These are phyloP conservation scores for Limnephilus auricula DNA, from an alignment of 2,888 invertebrate species.

Conservation along the genomic window DNA sequence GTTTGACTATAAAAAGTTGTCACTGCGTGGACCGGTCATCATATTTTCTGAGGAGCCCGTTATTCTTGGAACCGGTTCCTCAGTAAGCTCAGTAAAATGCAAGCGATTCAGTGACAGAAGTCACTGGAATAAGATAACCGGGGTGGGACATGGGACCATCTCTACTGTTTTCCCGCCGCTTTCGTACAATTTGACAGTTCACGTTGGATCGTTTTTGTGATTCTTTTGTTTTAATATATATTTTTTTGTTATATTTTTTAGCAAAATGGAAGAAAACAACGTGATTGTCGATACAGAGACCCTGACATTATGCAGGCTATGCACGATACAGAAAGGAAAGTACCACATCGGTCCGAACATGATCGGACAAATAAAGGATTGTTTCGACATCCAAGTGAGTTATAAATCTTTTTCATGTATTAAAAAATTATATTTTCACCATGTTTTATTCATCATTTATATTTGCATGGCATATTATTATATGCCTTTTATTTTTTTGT, in stretches of 20 bases:
- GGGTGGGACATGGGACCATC: neutral
- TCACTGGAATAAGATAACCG: neutral
- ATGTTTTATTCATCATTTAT: too few species aligned
- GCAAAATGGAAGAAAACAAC: slow-evolving; percentile 35
- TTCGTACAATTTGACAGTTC: neutral
- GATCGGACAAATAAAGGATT: slow-evolving; percentile 72
- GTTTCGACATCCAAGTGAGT: slow-evolving; percentile 74
- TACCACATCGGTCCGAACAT: slow-evolving; percentile 74
- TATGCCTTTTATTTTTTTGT: too few species aligned
- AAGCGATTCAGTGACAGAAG: neutral
- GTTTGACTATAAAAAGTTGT: too few species aligned
- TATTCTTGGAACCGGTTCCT: neutral
- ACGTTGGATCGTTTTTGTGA: too few species aligned
- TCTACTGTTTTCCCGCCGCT: slow-evolving; percentile 20
- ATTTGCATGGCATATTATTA: too few species aligned
- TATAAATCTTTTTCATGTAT: neutral
- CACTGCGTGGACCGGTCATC: too few species aligned
- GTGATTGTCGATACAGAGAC: slow-evolving; percentile 70
- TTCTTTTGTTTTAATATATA: neutral
- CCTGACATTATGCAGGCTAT: slow-evolving; percentile 74
- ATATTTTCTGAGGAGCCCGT: neutral
- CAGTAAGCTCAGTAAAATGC: neutral
- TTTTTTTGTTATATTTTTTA: neutral
- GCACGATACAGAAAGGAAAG: slow-evolving; percentile 72
- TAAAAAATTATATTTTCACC: neutral